Conservation (phyloP, 37 sponge, comb jelly and placozoan genomes). For the Agelas oroides region DNA sequence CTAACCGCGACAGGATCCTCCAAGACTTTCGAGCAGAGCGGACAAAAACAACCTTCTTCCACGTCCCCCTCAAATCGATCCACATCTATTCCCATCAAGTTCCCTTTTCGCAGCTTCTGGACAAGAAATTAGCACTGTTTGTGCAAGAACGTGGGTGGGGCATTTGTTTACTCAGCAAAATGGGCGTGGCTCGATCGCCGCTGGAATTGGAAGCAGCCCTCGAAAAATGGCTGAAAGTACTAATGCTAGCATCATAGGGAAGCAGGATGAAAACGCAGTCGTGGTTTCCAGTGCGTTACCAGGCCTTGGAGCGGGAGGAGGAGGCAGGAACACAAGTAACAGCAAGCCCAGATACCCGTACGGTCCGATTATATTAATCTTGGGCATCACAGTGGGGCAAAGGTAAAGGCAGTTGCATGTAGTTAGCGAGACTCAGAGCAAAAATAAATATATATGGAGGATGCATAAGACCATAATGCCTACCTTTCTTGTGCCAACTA, state of each 20-base stretch:
- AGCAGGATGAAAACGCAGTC: too few species aligned
- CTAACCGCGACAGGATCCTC: constrained; percentile 36
- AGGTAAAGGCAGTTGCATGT: constrained; percentile 25
- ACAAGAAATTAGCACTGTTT: not conserved
- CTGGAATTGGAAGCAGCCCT: too few species aligned
- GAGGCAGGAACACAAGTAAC: too few species aligned
- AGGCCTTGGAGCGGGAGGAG: not conserved
- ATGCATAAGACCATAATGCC: too few species aligned
- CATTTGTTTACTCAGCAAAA: too few species aligned
- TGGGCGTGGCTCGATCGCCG: too few species aligned
- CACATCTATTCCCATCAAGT: constrained; percentile 45
- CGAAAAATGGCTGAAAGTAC: too few species aligned
- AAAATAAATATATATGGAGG: too few species aligned
- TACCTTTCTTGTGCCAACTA: too few species aligned
- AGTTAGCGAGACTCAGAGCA: too few species aligned
- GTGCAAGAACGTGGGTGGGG: not conserved
- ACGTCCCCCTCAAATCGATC: constrained; percentile 27
- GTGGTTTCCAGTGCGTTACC: too few species aligned
- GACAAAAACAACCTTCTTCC: constrained; percentile 26
- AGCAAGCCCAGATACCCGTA: constrained; percentile 39
- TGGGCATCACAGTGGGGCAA: constrained; percentile 52
- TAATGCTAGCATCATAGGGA: too few species aligned
- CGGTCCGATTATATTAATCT: constrained; percentile 38
- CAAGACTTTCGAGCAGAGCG: constrained; percentile 37
- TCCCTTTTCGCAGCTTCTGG: not conserved